Base-by-base conservation (phyloP, 2,888 invertebrate genomes). In the Dasypogon diadema region DNA sequence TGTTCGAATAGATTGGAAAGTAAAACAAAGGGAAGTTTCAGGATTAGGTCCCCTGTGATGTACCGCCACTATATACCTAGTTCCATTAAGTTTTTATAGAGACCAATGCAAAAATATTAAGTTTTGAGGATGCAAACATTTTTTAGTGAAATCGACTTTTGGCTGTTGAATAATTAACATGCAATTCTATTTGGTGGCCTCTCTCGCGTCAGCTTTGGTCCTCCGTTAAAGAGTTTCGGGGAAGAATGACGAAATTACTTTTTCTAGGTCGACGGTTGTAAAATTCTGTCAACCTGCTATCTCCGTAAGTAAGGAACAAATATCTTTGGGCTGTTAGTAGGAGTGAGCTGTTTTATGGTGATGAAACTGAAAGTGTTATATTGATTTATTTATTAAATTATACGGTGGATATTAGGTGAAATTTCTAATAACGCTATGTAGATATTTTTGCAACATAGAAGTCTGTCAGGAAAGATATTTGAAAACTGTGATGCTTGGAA, bases 151-250 rank as follows among this genome's bases (percentile, higher is more conserved):
- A 58, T 30, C 26, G 26, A 58, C 58, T 58, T 18, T 60, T 12
- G 34, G 12, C 37, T 60, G 60, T 14, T 65, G 65, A 65, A 65
- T 65, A 65, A 65, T 65, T 65, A 65, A 65, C 46, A 65, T 65
- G 65, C 65, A 65, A 65, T 65, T 65, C 16, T 46, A 48, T 48
- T 65, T 46, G 46, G 18, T 48, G n/a, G 63, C 42, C 21, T 18
- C 63, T 42, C 42, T 42, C 37, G 21, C 16, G 10, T 1, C 21
- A 16, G 21, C 1, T 51, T 51, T 3, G 42, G 42, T 30, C 42
- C 18, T 8, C 22, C 65, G n/a, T 42, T 46, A 65, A 65, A 24
- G 46, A 65, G 46, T 37, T 42, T 65, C 65, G 48, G 12, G 24
- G 12, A 42, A 3, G 8, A 42, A 42, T 24, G 48, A n/a, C 48